Percentiles rank a stretch among this genome's conserved stretches.
phyloP scores from a whole-genome alignment of 2,113 vertebrate species.

The Scortum barcoo region DNA sequence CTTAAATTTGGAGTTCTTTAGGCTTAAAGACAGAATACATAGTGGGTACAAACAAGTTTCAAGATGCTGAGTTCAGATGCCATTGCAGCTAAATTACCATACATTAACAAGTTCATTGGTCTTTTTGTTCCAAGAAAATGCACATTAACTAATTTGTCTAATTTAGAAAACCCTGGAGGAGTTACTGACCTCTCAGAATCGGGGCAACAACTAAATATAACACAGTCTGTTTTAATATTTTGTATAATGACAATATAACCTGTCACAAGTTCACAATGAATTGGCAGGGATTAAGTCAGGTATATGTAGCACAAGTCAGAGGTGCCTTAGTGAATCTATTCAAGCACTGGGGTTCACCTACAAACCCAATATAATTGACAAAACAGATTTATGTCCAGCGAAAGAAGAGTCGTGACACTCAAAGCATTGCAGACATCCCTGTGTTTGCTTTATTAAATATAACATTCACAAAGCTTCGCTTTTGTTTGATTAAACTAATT shows the following conservation, averaged over 20 bases:
- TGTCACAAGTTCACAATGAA: background rate
- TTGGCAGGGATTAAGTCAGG: background rate
- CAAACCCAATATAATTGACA: background rate
- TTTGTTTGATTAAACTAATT: background rate
- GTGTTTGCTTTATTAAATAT: background rate
- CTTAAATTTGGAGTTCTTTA: background rate
- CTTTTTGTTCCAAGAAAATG: background rate
- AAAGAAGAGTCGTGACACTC: background rate
- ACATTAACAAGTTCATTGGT: background rate
- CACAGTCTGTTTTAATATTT: too few relatives aligned
- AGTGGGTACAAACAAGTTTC: background rate
- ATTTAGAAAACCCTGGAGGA: background rate
- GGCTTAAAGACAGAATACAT: background rate
- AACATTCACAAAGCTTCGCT: background rate
- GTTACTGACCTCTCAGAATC: background rate
- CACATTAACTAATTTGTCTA: background rate
- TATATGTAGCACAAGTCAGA: background rate
- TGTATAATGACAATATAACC: background rate
- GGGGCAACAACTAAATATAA: background rate
- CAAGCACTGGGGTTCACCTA: background rate
- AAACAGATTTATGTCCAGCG: background rate
- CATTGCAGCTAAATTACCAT: background rate
- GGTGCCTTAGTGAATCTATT: background rate
- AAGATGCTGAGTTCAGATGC: background rate
- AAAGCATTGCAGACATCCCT: background rate